A percentile compares a stretch with the other conserved stretches of the same genome.
Conservation (phyloP, 2,797 vertebrate species). For the Enteromius paludinosus region DNA sequence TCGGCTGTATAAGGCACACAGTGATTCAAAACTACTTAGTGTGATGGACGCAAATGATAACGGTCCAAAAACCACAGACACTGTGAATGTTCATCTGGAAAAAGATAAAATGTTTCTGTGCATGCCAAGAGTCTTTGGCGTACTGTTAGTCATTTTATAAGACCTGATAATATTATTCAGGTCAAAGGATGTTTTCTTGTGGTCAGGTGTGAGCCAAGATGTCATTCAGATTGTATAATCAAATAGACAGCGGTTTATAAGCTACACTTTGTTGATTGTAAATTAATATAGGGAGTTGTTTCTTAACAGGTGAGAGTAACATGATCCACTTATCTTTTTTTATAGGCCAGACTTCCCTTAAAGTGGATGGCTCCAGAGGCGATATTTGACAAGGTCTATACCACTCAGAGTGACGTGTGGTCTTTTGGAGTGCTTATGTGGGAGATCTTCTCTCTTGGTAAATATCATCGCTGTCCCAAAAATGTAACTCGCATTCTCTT, state of each 20-base stretch:
- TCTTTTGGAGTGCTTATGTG: constrained; percentile 93
- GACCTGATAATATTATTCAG: constrained; percentile 54
- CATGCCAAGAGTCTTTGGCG: constrained; percentile 51
- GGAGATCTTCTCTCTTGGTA: constrained; percentile 96
- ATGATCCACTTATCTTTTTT: constrained; percentile 35
- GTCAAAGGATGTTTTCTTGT: constrained; percentile 49
- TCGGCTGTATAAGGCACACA: constrained; percentile 7
- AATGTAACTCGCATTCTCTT: constrained; percentile 10
- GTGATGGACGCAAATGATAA: constrained; percentile 43
- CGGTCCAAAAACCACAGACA: constrained; percentile 18
- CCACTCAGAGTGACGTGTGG: constrained; percentile 94
- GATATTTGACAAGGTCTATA: constrained; percentile 96
- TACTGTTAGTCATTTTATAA: constrained; percentile 44
- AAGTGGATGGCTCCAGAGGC: constrained; percentile 98
- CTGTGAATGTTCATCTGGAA: constrained; percentile 31
- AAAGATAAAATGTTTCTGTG: constrained; percentile 35
- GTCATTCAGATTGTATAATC: constrained; percentile 42
- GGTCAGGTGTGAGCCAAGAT: constrained; percentile 33
- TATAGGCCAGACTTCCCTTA: constrained; percentile 89
- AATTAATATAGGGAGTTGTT: background rate
- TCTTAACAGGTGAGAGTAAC: constrained; percentile 41
- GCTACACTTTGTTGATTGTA: constrained; percentile 17
- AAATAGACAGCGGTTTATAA: constrained; percentile 41
- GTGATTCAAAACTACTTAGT: constrained; percentile 44
- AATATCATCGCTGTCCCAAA: constrained; percentile 61